These are phyloP conservation scores for Bombus ignitus DNA, from an alignment of 1,140 invertebrate species.

Conservation along the genomic window DNA sequence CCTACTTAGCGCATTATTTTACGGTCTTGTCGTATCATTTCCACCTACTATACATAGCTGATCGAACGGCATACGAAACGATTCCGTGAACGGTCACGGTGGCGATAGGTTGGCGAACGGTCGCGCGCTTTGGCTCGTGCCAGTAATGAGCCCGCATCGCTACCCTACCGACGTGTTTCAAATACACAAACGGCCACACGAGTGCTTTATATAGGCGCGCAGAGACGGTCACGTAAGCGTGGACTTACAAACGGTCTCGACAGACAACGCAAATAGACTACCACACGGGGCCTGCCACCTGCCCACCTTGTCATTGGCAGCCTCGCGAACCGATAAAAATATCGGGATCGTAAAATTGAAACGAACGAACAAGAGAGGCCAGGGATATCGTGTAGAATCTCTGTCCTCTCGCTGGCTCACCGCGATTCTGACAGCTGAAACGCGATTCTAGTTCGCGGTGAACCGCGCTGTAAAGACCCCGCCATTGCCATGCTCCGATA, in stretches of 20 bases:
- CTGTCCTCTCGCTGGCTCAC: not conserved
- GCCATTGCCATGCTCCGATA: too few relatives aligned
- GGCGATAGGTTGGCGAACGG: constrained; percentile 29
- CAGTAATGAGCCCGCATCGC: constrained; percentile 81
- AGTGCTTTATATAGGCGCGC: constrained; percentile 8
- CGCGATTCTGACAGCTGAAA: not conserved
- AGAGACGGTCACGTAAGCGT: constrained; percentile 19
- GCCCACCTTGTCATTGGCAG: constrained; percentile 59
- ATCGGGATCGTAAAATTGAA: constrained; percentile 55
- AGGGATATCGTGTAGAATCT: too few relatives aligned
- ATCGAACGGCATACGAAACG: constrained; percentile 54
- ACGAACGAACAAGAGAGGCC: not conserved
- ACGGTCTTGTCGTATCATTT: not conserved
- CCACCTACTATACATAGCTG: not conserved
- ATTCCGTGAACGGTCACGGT: constrained; percentile 45
- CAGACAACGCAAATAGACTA: constrained; percentile 76
- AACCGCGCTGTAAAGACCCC: constrained; percentile 4
- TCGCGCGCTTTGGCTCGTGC: constrained; percentile 79
- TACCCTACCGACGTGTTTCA: constrained; percentile 78
- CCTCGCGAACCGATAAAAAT: constrained; percentile 61
- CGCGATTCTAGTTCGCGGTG: not conserved
- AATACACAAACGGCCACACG: constrained; percentile 74
- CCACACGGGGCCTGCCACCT: constrained; percentile 77
- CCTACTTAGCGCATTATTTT: not conserved
- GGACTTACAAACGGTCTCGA: constrained; percentile 49